These are phyloP conservation scores for Aspidapion aeneum DNA, from an alignment of 2,888 invertebrate species.

Conservation along the genomic window DNA sequence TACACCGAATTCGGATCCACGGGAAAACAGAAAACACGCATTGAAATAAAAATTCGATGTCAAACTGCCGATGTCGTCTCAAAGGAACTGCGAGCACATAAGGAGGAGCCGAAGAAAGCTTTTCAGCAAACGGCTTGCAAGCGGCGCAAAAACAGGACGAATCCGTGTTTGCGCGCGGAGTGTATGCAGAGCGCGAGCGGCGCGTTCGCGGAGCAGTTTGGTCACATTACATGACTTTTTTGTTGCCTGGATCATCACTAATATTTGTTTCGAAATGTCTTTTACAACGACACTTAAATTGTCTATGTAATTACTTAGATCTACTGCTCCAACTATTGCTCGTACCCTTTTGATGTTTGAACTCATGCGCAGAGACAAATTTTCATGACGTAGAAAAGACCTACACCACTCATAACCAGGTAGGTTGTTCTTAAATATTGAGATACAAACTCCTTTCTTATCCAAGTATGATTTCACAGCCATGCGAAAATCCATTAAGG, in stretches of 20 bases:
- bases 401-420: background rate
- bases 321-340: constrained; percentile 1
- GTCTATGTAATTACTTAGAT: constrained; percentile 16
- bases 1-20: too few relatives aligned
- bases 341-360: background rate
- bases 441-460: background rate
- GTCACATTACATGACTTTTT: too few relatives aligned
- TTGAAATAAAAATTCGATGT: too few relatives aligned
- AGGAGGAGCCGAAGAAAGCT: too few relatives aligned
- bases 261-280: constrained; percentile 13
- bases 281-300: constrained; percentile 13
- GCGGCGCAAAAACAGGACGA: too few relatives aligned
- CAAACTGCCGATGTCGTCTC: too few relatives aligned
- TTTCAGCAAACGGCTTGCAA: too few relatives aligned
- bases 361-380: background rate
- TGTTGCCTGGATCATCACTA: constrained; percentile 34
- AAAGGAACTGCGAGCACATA: too few relatives aligned
- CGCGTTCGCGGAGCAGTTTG: too few relatives aligned
- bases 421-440: background rate
- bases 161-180: too few relatives aligned
- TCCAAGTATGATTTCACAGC: background rate
- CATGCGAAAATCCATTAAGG: background rate
- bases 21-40: too few relatives aligned
- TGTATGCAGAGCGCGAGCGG: too few relatives aligned
- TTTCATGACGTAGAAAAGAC: background rate